Evolutionary conservation across 92 coral and sea anemone genomes (phyloP).

Genomic region (Ricordea florida): DNA sequence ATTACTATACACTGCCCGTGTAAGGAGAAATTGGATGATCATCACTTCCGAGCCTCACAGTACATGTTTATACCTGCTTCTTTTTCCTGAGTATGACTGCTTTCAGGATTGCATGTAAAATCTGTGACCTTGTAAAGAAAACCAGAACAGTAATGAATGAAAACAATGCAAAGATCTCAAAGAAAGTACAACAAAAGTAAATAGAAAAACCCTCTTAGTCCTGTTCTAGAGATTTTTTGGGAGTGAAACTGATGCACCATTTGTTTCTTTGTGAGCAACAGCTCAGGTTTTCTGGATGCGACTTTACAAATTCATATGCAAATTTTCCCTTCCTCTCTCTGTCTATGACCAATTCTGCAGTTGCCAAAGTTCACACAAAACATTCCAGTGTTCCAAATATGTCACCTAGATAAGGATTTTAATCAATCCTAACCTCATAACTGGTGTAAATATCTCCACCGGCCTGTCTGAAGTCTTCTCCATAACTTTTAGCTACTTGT

Average conservation of each 20-base stretch:
- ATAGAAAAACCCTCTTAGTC: too few relatives aligned
- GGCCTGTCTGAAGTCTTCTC: slow-evolving; percentile 76
- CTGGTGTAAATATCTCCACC: slow-evolving; percentile 91
- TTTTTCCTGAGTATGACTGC: slow-evolving; percentile 42
- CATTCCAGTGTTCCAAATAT: background rate
- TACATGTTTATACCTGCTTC: slow-evolving; percentile 50
- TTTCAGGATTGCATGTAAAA: slow-evolving; percentile 66
- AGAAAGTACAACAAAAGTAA: too few relatives aligned
- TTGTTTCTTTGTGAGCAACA: too few relatives aligned
- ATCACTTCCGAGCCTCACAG: too few relatives aligned
- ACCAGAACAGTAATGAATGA: background rate
- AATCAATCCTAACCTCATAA: slow-evolving; percentile 64
- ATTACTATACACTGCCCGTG: too few relatives aligned
- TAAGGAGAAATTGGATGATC: too few relatives aligned
- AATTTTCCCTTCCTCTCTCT: too few relatives aligned
- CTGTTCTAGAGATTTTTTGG: too few relatives aligned
- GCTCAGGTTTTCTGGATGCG: too few relatives aligned
- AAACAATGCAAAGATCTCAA: background rate
- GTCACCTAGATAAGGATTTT: too few relatives aligned
- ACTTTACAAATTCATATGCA: too few relatives aligned
- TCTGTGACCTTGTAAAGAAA: slow-evolving; percentile 71
- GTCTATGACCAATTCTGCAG: background rate
- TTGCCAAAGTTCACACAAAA: background rate
- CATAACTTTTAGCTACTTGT: slow-evolving; percentile 86
- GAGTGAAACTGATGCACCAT: too few relatives aligned